Conservation (phyloP, 2,797 vertebrate genomes). For the Channa striata region DNA sequence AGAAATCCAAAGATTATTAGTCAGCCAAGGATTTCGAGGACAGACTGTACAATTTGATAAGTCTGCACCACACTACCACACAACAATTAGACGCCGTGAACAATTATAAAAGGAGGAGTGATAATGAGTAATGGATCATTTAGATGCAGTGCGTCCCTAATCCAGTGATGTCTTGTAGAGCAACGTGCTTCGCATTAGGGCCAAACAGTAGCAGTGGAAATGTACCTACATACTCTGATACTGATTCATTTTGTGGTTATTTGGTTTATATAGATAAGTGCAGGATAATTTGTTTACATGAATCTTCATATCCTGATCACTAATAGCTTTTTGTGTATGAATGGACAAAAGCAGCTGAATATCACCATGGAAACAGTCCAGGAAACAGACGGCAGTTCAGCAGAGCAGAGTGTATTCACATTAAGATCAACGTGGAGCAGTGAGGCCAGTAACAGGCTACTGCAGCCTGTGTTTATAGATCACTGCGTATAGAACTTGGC, state of each 20-base stretch:
- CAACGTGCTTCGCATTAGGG: neutral
- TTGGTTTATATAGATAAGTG: conserved; percentile 27
- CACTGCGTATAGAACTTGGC: too few relatives aligned
- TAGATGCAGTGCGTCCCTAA: neutral
- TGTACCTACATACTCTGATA: neutral
- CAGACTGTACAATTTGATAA: neutral
- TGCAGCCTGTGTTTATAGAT: conserved; percentile 8
- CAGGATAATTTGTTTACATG: conserved; percentile 45
- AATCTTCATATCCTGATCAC: conserved; percentile 38
- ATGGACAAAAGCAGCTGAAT: conserved; percentile 29
- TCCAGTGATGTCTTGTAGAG: neutral
- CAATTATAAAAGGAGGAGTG: neutral
- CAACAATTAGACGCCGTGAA: neutral
- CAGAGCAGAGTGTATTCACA: conserved; percentile 21
- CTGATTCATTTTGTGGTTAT: conserved; percentile 37
- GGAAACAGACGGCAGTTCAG: conserved; percentile 19
- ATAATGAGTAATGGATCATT: neutral
- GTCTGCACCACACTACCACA: neutral
- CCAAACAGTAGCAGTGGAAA: neutral
- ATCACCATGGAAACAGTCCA: conserved; percentile 63
- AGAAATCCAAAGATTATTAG: neutral
- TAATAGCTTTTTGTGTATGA: conserved; percentile 39
- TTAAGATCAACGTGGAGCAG: conserved; percentile 18
- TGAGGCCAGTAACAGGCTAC: conserved; percentile 26
- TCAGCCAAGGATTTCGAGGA: neutral